These are phyloP conservation scores for Corythucha ciliata DNA, from an alignment of 2,888 invertebrate species.

Conservation along the genomic window DNA sequence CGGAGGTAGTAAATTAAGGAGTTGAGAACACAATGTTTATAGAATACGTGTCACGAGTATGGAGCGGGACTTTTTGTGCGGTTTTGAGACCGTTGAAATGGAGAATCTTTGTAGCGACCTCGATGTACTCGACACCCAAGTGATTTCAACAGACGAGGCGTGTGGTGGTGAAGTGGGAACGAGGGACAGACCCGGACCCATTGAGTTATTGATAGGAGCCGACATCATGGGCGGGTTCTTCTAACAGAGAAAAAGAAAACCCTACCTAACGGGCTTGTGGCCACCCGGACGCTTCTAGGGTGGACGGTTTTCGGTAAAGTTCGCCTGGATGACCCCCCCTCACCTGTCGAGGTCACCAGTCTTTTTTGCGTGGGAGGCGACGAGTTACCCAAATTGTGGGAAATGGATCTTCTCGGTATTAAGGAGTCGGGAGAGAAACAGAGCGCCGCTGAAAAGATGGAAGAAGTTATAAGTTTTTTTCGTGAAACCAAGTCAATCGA, in stretches of 20 bases:
- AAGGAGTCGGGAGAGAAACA: conserved; percentile 13
- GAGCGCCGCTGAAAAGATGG: conserved; percentile 7
- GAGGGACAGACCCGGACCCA: no score
- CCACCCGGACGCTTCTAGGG: conserved; percentile 1
- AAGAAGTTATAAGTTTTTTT: conserved; percentile 18
- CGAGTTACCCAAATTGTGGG: conserved; percentile 23
- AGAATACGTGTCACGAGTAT: neutral
- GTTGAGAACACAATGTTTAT: neutral
- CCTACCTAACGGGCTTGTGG: neutral
- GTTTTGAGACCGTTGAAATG: conserved; percentile 1
- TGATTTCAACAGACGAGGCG: neutral
- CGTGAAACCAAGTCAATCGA: conserved; percentile 33
- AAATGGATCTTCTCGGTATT: conserved; percentile 26
- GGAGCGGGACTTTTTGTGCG: neutral
- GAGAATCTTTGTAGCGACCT: neutral
- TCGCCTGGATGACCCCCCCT: neutral
- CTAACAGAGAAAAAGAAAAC: neutral
- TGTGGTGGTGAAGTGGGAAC: conserved; percentile 3
- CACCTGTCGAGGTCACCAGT: neutral
- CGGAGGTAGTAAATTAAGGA: neutral
- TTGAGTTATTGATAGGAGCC: conserved; percentile 11
- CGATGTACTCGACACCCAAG: neutral
- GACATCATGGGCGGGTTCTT: conserved; percentile 5
- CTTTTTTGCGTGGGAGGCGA: neutral
- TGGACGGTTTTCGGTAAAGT: conserved; percentile 13